A percentile compares a stretch with the other conserved stretches of the same genome.
Conservation (phyloP, 2,797 vertebrate species). For the Cheirogaleus major region DNA sequence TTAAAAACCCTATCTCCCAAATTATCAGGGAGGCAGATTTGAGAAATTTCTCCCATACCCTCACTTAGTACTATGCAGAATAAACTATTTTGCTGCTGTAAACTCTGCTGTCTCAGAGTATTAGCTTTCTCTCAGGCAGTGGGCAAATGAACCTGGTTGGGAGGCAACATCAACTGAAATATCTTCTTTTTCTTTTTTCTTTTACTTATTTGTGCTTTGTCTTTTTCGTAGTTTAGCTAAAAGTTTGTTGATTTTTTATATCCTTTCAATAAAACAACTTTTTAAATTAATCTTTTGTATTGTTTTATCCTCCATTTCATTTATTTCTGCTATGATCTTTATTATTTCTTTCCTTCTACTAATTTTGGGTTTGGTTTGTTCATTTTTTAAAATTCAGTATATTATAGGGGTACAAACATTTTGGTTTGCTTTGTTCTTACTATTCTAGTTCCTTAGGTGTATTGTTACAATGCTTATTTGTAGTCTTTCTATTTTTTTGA, state of each 20-base stretch:
- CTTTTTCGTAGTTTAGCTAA: background rate
- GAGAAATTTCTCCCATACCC: too few relatives aligned
- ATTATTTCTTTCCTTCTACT: background rate
- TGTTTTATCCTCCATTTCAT: background rate
- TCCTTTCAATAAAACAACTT: background rate
- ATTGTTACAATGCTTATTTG: background rate
- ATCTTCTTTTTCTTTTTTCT: background rate
- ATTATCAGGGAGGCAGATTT: too few relatives aligned
- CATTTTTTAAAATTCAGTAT: background rate
- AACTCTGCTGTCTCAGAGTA: too few relatives aligned
- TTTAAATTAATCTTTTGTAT: background rate
- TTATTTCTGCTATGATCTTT: background rate
- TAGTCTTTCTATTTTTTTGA: background rate
- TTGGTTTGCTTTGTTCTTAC: background rate
- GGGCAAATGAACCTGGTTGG: too few relatives aligned
- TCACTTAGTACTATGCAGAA: too few relatives aligned
- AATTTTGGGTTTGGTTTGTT: background rate
- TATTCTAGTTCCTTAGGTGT: background rate
- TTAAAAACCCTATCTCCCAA: too few relatives aligned
- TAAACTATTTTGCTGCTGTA: too few relatives aligned
- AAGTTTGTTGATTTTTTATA: background rate
- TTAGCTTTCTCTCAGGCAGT: too few relatives aligned
- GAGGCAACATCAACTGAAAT: background rate
- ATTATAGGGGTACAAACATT: too few relatives aligned
- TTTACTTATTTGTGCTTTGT: background rate